Conservation (phyloP, 2,888 invertebrate species). For the Nymphalis polychloros region DNA sequence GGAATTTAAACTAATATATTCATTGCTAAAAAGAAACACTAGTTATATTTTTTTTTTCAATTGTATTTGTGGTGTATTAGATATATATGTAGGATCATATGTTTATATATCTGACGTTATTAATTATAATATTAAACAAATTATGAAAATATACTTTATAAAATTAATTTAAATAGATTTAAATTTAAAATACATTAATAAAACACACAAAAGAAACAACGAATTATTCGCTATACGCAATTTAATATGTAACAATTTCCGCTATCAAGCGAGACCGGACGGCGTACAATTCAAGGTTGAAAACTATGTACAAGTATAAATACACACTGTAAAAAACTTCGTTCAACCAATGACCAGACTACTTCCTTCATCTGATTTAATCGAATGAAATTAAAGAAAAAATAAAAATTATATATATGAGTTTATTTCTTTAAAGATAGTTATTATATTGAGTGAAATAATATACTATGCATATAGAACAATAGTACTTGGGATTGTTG, state of each 20-base stretch:
- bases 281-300: constrained; percentile 34
- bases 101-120: no score
- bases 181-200: constrained; percentile 15
- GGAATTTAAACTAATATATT: no score
- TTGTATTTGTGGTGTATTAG: no score
- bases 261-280: constrained; percentile 38
- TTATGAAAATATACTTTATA: no score
- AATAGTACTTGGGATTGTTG: no score
- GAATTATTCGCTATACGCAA: constrained; percentile 30
- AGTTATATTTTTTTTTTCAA: no score
- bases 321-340: constrained; percentile 26
- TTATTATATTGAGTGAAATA: background rate
- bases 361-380: constrained; percentile 35
- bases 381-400: constrained; percentile 10
- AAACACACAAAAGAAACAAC: constrained; percentile 27
- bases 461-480: background rate
- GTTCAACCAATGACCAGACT: constrained; percentile 27
- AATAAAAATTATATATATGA: background rate
- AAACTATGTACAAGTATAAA: constrained; percentile 27
- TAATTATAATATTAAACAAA: no score
- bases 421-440: background rate
- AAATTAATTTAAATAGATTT: background rate
- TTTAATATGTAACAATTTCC: constrained; percentile 39
- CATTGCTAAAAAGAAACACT: no score
- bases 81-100: no score